Conservation (phyloP, 2,113 vertebrate species). For the Hemiprocne comata region DNA sequence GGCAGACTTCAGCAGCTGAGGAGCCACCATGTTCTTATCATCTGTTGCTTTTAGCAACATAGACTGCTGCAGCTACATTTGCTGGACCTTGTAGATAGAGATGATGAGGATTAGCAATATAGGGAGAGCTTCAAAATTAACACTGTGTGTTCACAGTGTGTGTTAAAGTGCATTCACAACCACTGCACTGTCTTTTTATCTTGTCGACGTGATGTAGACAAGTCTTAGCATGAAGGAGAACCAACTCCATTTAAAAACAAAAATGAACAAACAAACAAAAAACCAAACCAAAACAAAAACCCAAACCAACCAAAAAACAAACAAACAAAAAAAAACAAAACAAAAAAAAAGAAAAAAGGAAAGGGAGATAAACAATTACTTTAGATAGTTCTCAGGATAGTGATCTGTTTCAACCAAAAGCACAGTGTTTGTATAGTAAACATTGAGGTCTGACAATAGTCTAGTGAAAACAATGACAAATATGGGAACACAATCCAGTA, state of each 20-base stretch:
- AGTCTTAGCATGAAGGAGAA: neutral
- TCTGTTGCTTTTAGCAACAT: neutral
- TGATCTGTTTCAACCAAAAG: neutral
- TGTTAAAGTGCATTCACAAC: neutral
- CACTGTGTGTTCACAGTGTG: rapidly evolving
- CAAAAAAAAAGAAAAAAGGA: neutral
- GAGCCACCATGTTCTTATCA: neutral
- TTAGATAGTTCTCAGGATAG: neutral
- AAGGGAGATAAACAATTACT: neutral
- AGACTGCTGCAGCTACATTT: neutral
- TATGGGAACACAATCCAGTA: rapidly evolving
- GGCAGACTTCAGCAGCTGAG: neutral
- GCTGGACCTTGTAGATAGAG: neutral
- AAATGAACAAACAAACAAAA: too few relatives aligned
- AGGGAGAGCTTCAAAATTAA: neutral
- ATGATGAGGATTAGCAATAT: neutral
- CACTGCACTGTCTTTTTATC: neutral
- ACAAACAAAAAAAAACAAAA: too few relatives aligned
- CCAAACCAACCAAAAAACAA: too few relatives aligned
- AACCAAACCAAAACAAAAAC: too few relatives aligned
- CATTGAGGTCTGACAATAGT: neutral
- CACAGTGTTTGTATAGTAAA: neutral
- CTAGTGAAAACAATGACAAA: neutral
- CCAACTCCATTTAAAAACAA: neutral
- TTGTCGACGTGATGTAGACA: neutral